These are phyloP conservation scores for Oenanthe oenanthe DNA, from an alignment of 2,113 vertebrate species.

Conservation along the genomic window DNA sequence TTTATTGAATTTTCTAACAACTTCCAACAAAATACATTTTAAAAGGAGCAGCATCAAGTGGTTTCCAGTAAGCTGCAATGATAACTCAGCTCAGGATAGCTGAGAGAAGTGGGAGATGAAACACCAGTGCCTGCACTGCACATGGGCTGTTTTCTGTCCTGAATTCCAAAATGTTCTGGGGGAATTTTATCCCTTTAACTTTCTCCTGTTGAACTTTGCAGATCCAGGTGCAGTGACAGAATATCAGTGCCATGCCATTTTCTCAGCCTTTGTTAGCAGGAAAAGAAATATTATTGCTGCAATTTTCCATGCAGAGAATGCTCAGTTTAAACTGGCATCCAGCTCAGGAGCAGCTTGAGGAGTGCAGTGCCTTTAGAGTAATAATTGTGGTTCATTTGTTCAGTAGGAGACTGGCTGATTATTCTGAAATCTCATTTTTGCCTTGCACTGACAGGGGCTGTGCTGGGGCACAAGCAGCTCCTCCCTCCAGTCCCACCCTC, in stretches of 20 bases:
- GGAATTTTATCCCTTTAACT: background rate
- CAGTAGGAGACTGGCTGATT: background rate
- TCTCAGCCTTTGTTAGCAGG: background rate
- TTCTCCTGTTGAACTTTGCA: background rate
- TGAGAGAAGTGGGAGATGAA: slow-evolving; percentile 15
- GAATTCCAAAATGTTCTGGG: background rate
- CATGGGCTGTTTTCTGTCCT: background rate
- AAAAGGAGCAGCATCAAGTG: slow-evolving; percentile 50
- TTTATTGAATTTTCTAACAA: slow-evolving; percentile 64
- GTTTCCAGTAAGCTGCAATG: slow-evolving; percentile 31
- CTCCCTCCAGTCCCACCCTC: background rate
- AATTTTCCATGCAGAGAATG: background rate
- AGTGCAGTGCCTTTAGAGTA: background rate
- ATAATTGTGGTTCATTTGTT: background rate
- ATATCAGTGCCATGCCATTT: background rate
- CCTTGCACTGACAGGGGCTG: background rate
- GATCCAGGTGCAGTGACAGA: background rate
- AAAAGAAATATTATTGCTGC: background rate
- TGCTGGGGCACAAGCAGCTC: background rate
- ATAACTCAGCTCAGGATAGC: background rate
- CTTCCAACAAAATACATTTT: slow-evolving; percentile 58
- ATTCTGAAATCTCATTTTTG: background rate
- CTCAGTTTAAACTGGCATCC: background rate
- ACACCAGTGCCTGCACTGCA: background rate
- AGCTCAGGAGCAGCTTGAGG: background rate